Conservation (phyloP, 2,888 invertebrate genomes). For the Drosophila borborema region DNA sequence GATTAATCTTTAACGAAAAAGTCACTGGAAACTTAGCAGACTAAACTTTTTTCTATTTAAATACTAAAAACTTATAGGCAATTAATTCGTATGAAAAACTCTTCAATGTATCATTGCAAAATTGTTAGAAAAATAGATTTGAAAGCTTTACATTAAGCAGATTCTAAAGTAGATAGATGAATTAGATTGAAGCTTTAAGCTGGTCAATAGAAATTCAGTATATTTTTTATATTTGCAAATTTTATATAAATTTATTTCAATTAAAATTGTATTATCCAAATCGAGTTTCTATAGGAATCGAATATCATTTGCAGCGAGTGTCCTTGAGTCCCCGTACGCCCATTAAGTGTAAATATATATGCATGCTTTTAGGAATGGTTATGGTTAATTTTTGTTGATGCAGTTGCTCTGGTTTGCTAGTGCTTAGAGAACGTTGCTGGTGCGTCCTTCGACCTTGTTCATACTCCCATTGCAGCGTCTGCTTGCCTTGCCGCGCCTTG, state of each 20-base stretch:
- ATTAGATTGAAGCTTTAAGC: no score
- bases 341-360: background rate
- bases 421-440: conserved; percentile 55
- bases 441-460: conserved; percentile 22
- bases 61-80: background rate
- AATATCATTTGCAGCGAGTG: background rate
- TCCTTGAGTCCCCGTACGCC: background rate
- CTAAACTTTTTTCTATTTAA: background rate
- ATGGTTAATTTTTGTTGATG: conserved; percentile 1
- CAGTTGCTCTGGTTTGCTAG: conserved; percentile 34
- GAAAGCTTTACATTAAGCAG: background rate
- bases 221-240: no score
- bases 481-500: conserved; percentile 20
- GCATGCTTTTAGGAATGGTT: conserved; percentile 16
- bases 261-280: no score
- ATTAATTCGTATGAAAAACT: background rate
- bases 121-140: background rate
- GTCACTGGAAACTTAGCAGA: background rate
- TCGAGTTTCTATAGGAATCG: no score
- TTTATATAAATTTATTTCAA: no score
- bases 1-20: background rate
- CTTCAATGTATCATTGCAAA: background rate
- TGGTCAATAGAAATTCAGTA: no score
- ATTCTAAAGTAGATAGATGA: background rate
- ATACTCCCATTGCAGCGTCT: conserved; percentile 27